phyloP scores from a whole-genome alignment of 2,113 vertebrate species.

The Neodontobutis hainanensis region DNA sequence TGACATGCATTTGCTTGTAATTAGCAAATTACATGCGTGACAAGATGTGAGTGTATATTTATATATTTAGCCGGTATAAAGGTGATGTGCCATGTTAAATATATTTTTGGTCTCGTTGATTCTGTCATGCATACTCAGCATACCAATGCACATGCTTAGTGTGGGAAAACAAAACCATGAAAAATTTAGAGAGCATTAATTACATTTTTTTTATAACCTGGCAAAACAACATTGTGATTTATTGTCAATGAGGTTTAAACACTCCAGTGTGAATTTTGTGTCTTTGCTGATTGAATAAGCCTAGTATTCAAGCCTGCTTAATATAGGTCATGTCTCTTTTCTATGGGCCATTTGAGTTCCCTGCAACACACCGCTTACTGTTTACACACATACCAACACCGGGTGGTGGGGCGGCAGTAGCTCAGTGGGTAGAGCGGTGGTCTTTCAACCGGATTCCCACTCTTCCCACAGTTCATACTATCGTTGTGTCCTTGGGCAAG shows the following conservation, averaged over 20 bases:
- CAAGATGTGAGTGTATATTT: neutral
- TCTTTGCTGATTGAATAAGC: neutral
- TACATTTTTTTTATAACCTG: neutral
- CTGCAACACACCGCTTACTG: neutral
- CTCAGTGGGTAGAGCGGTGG: too few species aligned
- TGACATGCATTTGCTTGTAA: too few species aligned
- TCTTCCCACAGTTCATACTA: too few species aligned
- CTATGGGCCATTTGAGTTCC: conserved; percentile 30
- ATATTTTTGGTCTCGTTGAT: conserved; percentile 27
- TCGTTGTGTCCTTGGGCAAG: too few species aligned
- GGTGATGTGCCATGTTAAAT: neutral
- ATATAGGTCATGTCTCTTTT: conserved; percentile 25
- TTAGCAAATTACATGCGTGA: neutral
- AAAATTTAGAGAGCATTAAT: conserved; percentile 27
- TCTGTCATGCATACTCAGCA: conserved; percentile 10
- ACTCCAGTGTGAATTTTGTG: neutral
- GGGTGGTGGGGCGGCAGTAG: conserved; percentile 27
- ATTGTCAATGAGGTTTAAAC: neutral
- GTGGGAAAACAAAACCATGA: conserved; percentile 21
- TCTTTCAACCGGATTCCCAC: too few species aligned
- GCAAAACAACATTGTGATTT: neutral
- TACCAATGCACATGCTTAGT: conserved; percentile 3
- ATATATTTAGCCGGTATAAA: neutral
- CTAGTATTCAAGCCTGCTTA: conserved; percentile 2
- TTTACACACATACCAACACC: conserved; percentile 24